Conservation (phyloP, 2,797 vertebrate species). For the Echiichthys vipera region DNA sequence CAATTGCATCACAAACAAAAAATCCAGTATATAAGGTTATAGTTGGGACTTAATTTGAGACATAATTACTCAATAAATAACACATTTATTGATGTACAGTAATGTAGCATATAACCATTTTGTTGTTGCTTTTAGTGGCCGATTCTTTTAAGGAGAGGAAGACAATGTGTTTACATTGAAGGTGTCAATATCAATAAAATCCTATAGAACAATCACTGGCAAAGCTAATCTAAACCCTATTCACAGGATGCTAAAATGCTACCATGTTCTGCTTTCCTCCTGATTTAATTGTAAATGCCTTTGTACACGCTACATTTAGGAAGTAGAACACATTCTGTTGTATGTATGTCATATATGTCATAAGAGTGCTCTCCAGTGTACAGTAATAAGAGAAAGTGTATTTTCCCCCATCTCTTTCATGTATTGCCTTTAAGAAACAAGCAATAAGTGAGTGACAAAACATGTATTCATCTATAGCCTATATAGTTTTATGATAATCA, state of each 20-base stretch:
- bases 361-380: background rate
- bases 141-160: background rate
- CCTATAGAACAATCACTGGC: background rate
- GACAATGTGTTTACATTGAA: background rate
- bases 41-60: background rate
- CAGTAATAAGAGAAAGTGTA: constrained; percentile 22
- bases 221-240: background rate
- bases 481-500: constrained; percentile 73
- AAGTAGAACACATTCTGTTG: background rate
- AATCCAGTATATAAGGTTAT: background rate
- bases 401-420: constrained; percentile 10
- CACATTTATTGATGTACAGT: background rate
- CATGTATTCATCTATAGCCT: constrained; percentile 48
- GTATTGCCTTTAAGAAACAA: constrained; percentile 46
- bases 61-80: background rate
- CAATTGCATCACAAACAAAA: background rate
- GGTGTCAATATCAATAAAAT: background rate
- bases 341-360: constrained; percentile 5
- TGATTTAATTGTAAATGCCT: constrained; percentile 14
- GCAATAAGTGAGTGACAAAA: constrained; percentile 47
- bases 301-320: background rate
- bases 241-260: background rate
- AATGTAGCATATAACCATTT: background rate
- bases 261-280: constrained; percentile 4
- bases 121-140: background rate